Base-by-base conservation (phyloP, 2,797 vertebrate species). In the Moxostoma hubbsi region DNA sequence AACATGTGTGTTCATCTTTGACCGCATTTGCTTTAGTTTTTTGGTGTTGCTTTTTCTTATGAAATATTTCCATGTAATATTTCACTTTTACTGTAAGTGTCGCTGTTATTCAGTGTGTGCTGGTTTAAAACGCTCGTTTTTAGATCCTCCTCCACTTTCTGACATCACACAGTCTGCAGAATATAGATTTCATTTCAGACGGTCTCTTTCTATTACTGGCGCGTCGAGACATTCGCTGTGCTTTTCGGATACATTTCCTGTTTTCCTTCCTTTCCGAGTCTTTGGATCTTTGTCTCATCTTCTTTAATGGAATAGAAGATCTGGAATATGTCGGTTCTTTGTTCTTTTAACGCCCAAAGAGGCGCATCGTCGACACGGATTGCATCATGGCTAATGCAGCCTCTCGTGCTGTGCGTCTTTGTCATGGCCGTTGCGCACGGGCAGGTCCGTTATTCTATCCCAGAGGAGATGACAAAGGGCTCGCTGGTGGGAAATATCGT, bases 101-200 rank as follows among this genome's bases (percentile, higher is more conserved):
- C 92, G 90, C 93, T 94, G 90, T 93, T 89, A 85, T 81, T 83
- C 82, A 91, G 67, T 86, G 1, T 85, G 77, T 83, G 50, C 18
- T 55, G 50, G 49, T 64, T 78, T 24, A 4, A 4, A 1, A 1
- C 4, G 0, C 11, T 61, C 2, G 24, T 24, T 63, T 54, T 51
- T 11, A 5, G 36, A 59, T 81, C 78, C 70, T 82, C 24, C 81
- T 57, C 73, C 0, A 46, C 0, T 82, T 59, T 76, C 24, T 65
- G 66, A 83, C 67, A 1, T 80, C 51, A 73, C 12, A 66, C 55
- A 70, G 47, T 64, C 51, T 75, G 59, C 77, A 58, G 50, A 68
- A 63, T 11, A 10, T 63, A 15, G 18, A n/a, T 57, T 24, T 73
- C 55, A 50, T 55, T 54, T 50, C 46, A 7, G 5, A 12, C 36